These are phyloP conservation scores for Cerceris ruficornis DNA, from an alignment of 2,888 invertebrate genomes.

Conservation along the genomic window DNA sequence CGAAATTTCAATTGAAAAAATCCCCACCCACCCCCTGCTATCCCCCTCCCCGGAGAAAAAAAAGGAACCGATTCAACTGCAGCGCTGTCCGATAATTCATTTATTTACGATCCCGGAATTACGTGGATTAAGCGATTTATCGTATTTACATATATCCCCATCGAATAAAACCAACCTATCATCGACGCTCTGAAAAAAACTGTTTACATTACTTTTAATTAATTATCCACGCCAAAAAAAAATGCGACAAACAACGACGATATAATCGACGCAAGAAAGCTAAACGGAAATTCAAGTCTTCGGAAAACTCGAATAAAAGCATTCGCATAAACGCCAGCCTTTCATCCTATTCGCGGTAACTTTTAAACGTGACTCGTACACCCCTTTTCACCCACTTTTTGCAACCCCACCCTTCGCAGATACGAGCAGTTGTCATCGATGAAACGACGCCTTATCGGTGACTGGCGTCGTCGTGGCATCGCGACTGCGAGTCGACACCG, in stretches of 20 bases:
- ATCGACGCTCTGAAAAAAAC: too few species aligned
- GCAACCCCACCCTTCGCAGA: background rate
- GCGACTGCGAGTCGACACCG: conserved; percentile 24
- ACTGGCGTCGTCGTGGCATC: conserved; percentile 3
- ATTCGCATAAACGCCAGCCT: too few species aligned
- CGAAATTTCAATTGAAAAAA: background rate
- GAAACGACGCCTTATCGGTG: conserved; percentile 32
- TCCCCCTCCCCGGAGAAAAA: background rate
- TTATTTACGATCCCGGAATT: background rate
- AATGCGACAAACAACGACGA: too few species aligned
- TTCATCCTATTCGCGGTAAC: background rate
- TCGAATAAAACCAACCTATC: too few species aligned
- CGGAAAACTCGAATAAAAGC: too few species aligned
- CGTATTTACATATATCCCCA: too few species aligned
- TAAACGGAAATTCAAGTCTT: too few species aligned
- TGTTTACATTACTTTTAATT: too few species aligned
- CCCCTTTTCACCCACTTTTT: background rate
- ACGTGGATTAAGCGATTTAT: too few species aligned
- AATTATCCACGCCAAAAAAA: too few species aligned
- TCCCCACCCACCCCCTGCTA: too few species aligned
- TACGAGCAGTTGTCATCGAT: conserved; percentile 26
- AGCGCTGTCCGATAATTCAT: background rate
- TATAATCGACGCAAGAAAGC: too few species aligned
- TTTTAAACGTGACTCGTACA: background rate
- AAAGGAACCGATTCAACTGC: background rate